A percentile compares a stretch with the other conserved stretches of the same genome.
Conservation (phyloP, 1,140 invertebrate species). For the Anoplophora glabripennis region DNA sequence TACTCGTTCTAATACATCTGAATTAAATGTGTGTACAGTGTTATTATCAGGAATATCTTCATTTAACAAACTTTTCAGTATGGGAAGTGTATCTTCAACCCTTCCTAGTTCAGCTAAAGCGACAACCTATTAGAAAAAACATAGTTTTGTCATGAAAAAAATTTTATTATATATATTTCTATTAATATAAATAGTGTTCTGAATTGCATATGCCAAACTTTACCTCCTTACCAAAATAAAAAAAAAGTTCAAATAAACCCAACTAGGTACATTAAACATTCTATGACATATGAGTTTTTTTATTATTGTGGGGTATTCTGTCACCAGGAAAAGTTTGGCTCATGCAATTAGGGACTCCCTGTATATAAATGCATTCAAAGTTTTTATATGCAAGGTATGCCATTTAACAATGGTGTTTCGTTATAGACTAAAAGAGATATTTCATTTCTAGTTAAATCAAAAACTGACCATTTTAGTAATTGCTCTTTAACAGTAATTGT, state of each 20-base stretch:
- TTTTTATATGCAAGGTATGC: too few species aligned
- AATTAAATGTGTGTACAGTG: slow-evolving; percentile 54
- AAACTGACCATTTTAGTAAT: too few species aligned
- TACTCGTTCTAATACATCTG: slow-evolving; percentile 52
- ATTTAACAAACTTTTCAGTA: slow-evolving; percentile 59
- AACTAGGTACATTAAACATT: not conserved
- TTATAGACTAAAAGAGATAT: too few species aligned
- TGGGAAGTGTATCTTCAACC: slow-evolving; percentile 61
- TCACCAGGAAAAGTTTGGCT: too few species aligned
- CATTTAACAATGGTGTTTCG: too few species aligned
- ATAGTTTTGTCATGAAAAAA: not conserved
- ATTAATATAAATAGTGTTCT: not conserved
- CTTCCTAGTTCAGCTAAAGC: slow-evolving; percentile 60
- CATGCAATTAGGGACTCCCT: not conserved
- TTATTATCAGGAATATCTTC: slow-evolving; percentile 51
- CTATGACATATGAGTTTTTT: not conserved
- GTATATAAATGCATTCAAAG: too few species aligned
- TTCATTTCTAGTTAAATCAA: too few species aligned
- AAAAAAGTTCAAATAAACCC: not conserved
- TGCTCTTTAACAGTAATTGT: too few species aligned
- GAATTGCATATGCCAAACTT: too few species aligned
- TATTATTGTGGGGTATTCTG: not conserved
- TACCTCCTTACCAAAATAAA: too few species aligned
- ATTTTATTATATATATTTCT: not conserved
- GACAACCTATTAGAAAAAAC: slow-evolving; percentile 48